These are phyloP conservation scores for Cheumatopsyche charites DNA, from an alignment of 1,140 invertebrate genomes.

Conservation along the genomic window DNA sequence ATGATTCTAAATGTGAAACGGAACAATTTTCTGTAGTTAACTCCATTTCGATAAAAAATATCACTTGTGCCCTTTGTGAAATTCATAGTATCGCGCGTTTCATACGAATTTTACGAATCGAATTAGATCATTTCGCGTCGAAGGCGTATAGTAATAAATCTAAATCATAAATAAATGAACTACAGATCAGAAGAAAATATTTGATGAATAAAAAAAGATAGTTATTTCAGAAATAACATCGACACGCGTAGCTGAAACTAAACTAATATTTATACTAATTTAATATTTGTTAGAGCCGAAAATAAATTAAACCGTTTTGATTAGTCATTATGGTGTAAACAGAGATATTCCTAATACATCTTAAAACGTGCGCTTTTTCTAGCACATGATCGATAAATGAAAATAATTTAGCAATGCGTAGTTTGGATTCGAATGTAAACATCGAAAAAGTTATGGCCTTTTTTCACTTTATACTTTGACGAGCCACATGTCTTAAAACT, in stretches of 20 bases:
- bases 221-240: no score
- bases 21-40: no score
- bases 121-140: no score
- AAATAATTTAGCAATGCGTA: conserved; percentile 37
- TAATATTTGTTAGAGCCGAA: conserved; percentile 30
- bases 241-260: neutral
- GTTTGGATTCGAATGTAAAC: conserved; percentile 31
- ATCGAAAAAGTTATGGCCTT: conserved; percentile 37
- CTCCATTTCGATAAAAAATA: no score
- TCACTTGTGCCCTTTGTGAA: no score
- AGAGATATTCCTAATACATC: conserved; percentile 18
- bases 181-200: neutral
- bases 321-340: conserved; percentile 30
- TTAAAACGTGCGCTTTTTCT: neutral
- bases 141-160: no score
- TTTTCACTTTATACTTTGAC: conserved; percentile 15
- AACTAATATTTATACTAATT: conserved; percentile 41
- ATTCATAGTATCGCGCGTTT: no score
- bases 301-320: conserved; percentile 26
- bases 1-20: no score
- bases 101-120: no score
- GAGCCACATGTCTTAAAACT: neutral
- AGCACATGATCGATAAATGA: conserved; percentile 19
- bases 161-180: no score
- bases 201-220: neutral